Conservation (phyloP, 2,113 vertebrate genomes). For the Dipodomys spectabilis region DNA sequence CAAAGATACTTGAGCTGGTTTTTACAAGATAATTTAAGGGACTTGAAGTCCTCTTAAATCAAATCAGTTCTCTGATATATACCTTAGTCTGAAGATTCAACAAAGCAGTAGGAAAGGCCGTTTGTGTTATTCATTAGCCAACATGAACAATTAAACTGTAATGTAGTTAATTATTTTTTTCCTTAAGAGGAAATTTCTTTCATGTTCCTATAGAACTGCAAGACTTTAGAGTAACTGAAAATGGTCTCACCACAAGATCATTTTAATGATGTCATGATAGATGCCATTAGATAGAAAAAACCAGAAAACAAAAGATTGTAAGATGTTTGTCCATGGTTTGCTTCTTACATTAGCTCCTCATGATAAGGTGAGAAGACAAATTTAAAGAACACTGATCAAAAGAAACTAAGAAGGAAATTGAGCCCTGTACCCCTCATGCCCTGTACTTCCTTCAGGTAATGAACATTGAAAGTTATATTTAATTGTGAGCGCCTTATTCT, state of each 20-base stretch:
- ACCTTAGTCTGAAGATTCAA: neutral
- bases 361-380: neutral
- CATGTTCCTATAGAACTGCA: neutral
- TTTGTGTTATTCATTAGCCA: conserved; percentile 30
- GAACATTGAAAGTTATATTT: neutral
- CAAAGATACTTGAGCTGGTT: conserved; percentile 41
- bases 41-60: conserved; percentile 44
- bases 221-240: neutral
- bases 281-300: neutral
- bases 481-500: neutral
- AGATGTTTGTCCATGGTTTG: neutral
- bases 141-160: conserved; percentile 44
- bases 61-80: conserved; percentile 19
- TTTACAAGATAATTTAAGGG: conserved; percentile 19
- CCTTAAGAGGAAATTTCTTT: conserved; percentile 14
- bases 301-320: neutral
- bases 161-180: conserved; percentile 22
- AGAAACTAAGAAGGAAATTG: neutral
- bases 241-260: too few relatives aligned
- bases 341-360: neutral
- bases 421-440: neutral
- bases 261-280: neutral
- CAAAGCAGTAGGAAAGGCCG: neutral
- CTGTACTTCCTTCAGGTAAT: neutral
- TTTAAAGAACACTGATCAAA: neutral